Evolutionary conservation across 2,797 vertebrate genomes (phyloP).

Genomic region (Cebuella pygmaea): DNA sequence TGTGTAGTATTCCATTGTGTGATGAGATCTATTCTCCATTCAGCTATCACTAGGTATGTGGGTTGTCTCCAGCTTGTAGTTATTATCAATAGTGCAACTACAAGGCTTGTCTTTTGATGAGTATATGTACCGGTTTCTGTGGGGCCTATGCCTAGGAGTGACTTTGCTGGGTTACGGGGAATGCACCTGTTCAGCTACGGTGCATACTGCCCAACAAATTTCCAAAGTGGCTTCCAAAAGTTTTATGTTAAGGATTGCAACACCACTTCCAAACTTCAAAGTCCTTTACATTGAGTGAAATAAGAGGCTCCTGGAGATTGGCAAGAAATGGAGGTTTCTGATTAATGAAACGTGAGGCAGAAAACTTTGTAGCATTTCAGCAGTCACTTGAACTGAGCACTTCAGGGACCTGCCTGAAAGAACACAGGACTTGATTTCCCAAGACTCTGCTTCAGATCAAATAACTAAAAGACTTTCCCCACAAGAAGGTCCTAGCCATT

Average conservation of each 20-base stretch:
- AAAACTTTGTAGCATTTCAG: background rate
- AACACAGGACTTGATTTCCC: background rate
- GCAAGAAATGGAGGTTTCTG: background rate
- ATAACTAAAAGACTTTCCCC: background rate
- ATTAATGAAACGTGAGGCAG: background rate
- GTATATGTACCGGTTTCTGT: background rate
- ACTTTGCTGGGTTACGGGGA: background rate
- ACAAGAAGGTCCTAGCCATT: background rate
- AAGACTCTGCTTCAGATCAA: background rate
- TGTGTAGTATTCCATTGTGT: background rate
- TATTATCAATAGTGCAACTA: background rate
- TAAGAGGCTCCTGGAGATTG: background rate
- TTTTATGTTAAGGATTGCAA: background rate
- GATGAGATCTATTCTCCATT: background rate
- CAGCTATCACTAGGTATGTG: background rate
- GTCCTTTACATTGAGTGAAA: background rate
- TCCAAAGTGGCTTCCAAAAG: background rate
- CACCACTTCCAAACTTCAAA: background rate
- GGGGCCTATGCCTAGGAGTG: background rate
- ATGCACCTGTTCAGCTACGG: background rate
- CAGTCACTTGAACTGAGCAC: background rate
- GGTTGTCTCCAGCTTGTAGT: background rate
- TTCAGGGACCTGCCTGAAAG: background rate
- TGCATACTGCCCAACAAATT: background rate
- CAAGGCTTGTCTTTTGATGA: background rate